phyloP scores from a whole-genome alignment of 2,797 vertebrate genomes.

The Cheirogaleus major region DNA sequence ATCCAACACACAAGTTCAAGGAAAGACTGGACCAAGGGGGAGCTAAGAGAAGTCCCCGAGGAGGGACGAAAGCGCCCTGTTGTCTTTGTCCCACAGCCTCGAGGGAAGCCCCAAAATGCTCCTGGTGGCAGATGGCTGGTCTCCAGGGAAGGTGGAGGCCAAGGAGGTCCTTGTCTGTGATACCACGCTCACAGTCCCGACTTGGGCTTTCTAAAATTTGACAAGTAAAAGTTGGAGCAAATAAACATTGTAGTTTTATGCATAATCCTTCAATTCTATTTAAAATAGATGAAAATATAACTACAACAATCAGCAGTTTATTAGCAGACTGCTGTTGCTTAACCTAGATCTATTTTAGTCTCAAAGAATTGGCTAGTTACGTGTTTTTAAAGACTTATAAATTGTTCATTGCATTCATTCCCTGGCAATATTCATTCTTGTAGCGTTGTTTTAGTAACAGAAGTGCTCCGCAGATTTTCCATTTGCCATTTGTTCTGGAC shows the following conservation, averaged over 20 bases:
- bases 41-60: accelerated
- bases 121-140: too few relatives aligned
- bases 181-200: background rate
- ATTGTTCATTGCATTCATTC: background rate
- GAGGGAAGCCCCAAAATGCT: background rate
- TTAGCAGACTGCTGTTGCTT: background rate
- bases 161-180: background rate
- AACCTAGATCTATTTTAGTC: constrained; percentile 28
- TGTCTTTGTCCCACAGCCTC: background rate
- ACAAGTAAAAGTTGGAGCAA: background rate
- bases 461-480: background rate
- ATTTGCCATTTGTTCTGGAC: background rate
- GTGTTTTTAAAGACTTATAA: background rate
- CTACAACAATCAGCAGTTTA: background rate
- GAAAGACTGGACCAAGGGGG: background rate
- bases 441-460: constrained; percentile 43
- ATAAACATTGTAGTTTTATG: background rate
- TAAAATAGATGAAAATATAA: background rate
- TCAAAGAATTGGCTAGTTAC: background rate
- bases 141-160: background rate
- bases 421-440: background rate
- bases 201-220: background rate
- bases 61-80: too few relatives aligned
- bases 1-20: background rate
- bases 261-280: background rate